Base-by-base conservation (phyloP, 2,888 invertebrate genomes). In the Catotricha subobsoleta region DNA sequence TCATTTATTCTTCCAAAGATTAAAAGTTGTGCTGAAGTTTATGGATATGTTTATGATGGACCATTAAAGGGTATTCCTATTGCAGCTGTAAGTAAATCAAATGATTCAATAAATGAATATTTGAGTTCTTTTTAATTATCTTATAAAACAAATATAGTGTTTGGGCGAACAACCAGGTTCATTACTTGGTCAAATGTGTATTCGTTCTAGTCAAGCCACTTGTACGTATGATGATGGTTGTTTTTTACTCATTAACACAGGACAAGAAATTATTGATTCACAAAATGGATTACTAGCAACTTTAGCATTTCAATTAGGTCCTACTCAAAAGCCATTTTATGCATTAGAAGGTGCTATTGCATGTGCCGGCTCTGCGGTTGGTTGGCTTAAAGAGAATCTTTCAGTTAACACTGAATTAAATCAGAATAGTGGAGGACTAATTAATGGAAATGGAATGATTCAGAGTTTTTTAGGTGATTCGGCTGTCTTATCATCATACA, bases 121-220 rank as follows among this genome's bases (percentile, higher is more conserved):
- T 30, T 31, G n/a, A 19, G 19, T 5, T 29, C 19, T 8, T 34
- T 20, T 35, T n/a, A 28, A 21, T 13, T 13, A 30, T 7, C 10
- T 16, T 31, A 16, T 8, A 25, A 8, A 8, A 25, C 6, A 25
- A 25, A 25, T 25, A 41, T 56, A 87, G 87, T 81, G 84, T 55
- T 68, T 94, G 49, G 94, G 94, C 25, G 97, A 98, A 61, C 97
- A 98, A 64, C 91, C 91, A 59, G 84, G 91, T 34, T 88, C 94
- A 3, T 61, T 95, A 40, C 74, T 97, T 16, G 95, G 95, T 2
- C 94, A 95, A 62, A 72, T 82, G 53, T 94, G 94, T 53, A 74
- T 87, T 54, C 74, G 74, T 52, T 74, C 78, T 52, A 92, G 92
- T 4, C 80, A 86, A 66, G 88, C 90, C 12, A 91, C 94, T 60